These are phyloP conservation scores for Taxidea taxus DNA, from an alignment of 2,113 vertebrate species.

Conservation along the genomic window DNA sequence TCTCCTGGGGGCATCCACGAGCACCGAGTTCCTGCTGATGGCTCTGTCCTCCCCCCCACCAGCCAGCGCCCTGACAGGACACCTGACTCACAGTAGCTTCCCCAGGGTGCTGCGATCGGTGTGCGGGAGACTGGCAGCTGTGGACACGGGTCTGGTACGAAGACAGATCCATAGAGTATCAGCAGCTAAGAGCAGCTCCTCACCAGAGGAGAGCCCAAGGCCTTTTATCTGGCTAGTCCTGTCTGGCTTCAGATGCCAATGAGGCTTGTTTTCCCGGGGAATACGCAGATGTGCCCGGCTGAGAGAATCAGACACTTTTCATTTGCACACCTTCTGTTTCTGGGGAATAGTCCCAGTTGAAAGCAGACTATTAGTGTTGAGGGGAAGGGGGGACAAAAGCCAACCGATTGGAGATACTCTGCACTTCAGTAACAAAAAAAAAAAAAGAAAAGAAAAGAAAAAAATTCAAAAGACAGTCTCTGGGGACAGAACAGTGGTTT, in stretches of 20 bases:
- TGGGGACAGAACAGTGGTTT: not conserved
- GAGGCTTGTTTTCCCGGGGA: not conserved
- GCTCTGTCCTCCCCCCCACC: not conserved
- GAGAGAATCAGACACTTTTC: not conserved
- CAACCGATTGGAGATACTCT: not conserved
- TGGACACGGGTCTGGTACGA: not conserved
- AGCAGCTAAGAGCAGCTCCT: not conserved
- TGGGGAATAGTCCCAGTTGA: not conserved
- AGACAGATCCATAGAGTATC: rapidly evolving
- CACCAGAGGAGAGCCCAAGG: not conserved
- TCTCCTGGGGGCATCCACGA: not conserved
- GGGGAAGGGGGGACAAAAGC: not conserved
- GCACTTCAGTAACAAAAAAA: not conserved
- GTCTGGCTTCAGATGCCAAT: not conserved
- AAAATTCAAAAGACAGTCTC: not conserved
- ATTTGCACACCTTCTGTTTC: not conserved
- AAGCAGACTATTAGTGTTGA: not conserved
- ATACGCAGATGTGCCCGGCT: no score
- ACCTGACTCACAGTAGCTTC: rapidly evolving
- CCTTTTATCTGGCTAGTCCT: not conserved
- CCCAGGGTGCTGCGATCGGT: rapidly evolving
- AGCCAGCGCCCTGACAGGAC: not conserved
- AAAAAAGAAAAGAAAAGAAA: not conserved
- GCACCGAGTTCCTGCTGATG: not conserved
- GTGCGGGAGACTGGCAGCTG: not conserved